These are phyloP conservation scores for Andrena bucephala DNA, from an alignment of 2,888 invertebrate species.

Conservation along the genomic window DNA sequence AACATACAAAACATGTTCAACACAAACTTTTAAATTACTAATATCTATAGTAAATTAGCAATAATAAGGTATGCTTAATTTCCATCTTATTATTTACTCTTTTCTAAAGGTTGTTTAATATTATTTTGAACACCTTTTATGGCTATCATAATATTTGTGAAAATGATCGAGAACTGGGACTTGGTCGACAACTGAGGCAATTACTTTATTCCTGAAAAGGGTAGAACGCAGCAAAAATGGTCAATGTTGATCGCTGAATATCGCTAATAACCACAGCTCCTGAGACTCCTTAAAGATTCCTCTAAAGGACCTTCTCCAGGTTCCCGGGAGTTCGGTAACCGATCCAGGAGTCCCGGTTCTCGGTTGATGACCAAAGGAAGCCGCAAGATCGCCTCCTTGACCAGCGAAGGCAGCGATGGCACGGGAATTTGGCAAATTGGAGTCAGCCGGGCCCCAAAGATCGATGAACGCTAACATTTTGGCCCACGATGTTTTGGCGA, in stretches of 20 bases:
- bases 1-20: no score
- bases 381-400: neutral
- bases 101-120: no score
- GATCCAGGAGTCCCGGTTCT: neutral
- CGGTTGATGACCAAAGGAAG: neutral
- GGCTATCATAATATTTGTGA: no score
- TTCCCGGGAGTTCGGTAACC: neutral
- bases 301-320: neutral
- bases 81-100: no score
- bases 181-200: no score
- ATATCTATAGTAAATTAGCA: no score
- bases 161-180: no score
- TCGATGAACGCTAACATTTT: slow-evolving; percentile 61
- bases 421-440: slow-evolving; percentile 35
- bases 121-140: no score
- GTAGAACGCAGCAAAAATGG: neutral
- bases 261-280: neutral
- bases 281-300: neutral
- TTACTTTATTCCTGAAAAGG: neutral
- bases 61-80: no score
- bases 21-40: no score
- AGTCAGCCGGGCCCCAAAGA: slow-evolving; percentile 23
- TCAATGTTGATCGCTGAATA: neutral
- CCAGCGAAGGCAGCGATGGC: neutral
- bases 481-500: slow-evolving; percentile 63